Evolutionary conservation across 2,797 vertebrate species (phyloP), one percentile per base, ranked within the genome.

Genomic region (Clarias platycephalus): DNA sequence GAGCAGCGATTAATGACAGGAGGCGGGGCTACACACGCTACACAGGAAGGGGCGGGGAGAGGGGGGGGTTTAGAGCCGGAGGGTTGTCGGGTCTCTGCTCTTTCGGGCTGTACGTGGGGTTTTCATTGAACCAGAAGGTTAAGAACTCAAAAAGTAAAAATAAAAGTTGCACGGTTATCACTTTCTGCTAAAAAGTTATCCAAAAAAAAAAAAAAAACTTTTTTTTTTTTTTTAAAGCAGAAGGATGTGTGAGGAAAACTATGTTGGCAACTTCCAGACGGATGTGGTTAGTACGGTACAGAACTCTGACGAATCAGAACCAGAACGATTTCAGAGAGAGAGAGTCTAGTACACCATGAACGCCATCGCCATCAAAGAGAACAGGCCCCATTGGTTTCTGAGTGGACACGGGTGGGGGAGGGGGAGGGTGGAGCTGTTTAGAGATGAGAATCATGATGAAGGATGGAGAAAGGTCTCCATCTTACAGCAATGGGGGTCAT

Each of bases 91-190:
- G 95, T 96, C 96, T 96, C 95, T 96, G 95, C 95, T 96, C 96
- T 96, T 95, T 96, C 94, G 91, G 94, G 94, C 95, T 96, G 95
- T 95, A 96, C 91, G 95, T 96, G 95, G 95, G 93, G 94, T 96
- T 96, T 96, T 96, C 95, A 96, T 96, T 96, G 95, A 93, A 93
- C 93, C 72, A 85, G 90, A 89, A 87, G 88, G 90, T 90, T 90
- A 88, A 94, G 92, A 93, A 91, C 92, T 9, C 37, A 78, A 77
- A 26, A n/a, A 16, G 13, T 34, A 64, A 1, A 44, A 16, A 16
- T 16, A 3, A 16, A 93, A 91, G 93, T 94, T 94, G 93, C 94
- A 95, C 92, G 90, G 91, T 95, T 95, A 94, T 88, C 92, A 93
- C 91, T 93, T 93, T 87, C 90, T 89, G 92, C 94, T 93, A 92